phyloP scores from a whole-genome alignment of 2,797 vertebrate species.

The Phoeniculus purpureus region DNA sequence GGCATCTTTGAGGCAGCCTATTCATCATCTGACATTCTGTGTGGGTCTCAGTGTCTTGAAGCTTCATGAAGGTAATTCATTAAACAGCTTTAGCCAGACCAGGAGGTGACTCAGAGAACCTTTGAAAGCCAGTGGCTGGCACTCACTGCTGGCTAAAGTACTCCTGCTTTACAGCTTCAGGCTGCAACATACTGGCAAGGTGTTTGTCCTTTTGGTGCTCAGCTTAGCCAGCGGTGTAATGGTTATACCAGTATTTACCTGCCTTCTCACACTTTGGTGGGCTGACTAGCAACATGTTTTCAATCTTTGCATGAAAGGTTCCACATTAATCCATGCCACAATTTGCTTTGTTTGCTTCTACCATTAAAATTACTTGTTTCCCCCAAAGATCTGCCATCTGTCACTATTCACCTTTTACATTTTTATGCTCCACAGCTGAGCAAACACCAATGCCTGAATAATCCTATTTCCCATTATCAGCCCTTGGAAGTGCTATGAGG shows the following conservation, averaged over 20 bases:
- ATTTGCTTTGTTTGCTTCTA: constrained; percentile 64
- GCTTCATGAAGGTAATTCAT: constrained; percentile 73
- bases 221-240: not conserved
- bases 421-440: constrained; percentile 63
- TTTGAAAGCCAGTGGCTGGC: not conserved
- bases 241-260: not conserved
- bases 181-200: not conserved
- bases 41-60: constrained; percentile 54
- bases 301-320: constrained; percentile 58
- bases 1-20: constrained; percentile 61
- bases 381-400: constrained; percentile 60
- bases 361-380: constrained; percentile 66
- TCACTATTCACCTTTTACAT: constrained; percentile 67
- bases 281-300: constrained; percentile 31
- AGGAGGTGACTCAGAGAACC: constrained; percentile 16
- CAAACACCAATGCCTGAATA: constrained; percentile 57
- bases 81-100: constrained; percentile 65
- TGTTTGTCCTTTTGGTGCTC: not conserved
- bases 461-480: constrained; percentile 48
- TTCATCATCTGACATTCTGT: constrained; percentile 66
- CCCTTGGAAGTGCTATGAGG: not conserved
- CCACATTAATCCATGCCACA: constrained; percentile 58
- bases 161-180: not conserved
- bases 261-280: not conserved
- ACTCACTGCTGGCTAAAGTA: not conserved